These are phyloP conservation scores for Pseudeuparius sepicola DNA, from an alignment of 2,888 invertebrate genomes.

Conservation along the genomic window DNA sequence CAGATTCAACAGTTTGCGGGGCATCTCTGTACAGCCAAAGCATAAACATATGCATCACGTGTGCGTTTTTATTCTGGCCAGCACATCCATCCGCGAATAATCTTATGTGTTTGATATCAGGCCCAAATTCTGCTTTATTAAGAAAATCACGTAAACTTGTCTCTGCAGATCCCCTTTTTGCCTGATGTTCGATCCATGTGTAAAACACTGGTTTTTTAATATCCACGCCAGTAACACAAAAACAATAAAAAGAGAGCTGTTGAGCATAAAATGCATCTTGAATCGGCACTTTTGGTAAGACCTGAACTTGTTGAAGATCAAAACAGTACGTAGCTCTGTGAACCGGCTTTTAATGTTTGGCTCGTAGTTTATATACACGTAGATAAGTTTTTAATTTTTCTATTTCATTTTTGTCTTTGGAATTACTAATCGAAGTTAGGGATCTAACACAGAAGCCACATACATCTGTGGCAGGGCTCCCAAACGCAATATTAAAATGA, in stretches of 20 bases:
- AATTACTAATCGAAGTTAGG: slow-evolving; percentile 9
- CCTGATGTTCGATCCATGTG: slow-evolving; percentile 20
- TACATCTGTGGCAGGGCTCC: slow-evolving; percentile 13
- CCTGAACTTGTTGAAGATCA: slow-evolving; percentile 15
- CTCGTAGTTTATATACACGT: no score
- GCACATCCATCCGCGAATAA: slow-evolving; percentile 19
- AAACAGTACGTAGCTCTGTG: slow-evolving; percentile 11
- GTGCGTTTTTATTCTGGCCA: slow-evolving; percentile 18
- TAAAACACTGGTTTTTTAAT: slow-evolving; percentile 19
- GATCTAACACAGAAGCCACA: slow-evolving; percentile 16
- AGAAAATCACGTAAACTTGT: slow-evolving; percentile 18
- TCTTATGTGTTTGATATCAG: slow-evolving; percentile 15
- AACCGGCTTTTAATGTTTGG: no score
- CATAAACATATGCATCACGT: slow-evolving; percentile 23
- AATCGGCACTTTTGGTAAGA: slow-evolving; percentile 15
- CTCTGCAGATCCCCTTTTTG: slow-evolving; percentile 19
- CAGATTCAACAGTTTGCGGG: slow-evolving; percentile 19
- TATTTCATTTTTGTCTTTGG: slow-evolving; percentile 8
- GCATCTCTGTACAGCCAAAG: slow-evolving; percentile 24
- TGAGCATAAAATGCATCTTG: slow-evolving; percentile 20
- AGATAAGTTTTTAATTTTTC: slow-evolving; percentile 6
- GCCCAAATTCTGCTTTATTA: slow-evolving; percentile 15
- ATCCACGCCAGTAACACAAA: slow-evolving; percentile 17
- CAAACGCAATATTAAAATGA: slow-evolving; percentile 18
- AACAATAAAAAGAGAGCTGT: slow-evolving; percentile 19